Evolutionary conservation across 2,888 invertebrate species (phyloP).

Genomic region (Drosophila quinaria): DNA sequence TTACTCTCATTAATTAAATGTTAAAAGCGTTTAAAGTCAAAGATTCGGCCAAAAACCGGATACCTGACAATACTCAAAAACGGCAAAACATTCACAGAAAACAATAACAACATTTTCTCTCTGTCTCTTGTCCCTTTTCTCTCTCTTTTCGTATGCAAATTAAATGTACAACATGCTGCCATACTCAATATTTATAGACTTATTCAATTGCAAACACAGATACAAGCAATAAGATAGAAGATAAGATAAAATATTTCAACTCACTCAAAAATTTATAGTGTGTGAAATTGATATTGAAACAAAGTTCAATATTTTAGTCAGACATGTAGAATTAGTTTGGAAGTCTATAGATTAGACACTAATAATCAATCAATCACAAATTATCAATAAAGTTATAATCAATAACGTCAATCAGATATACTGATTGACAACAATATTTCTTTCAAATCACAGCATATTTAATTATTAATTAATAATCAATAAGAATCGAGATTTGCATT

Average conservation of each 20-base stretch:
- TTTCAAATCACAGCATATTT: too few relatives aligned
- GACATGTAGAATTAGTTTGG: too few relatives aligned
- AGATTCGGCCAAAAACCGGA: slow-evolving; percentile 14
- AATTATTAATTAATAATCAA: too few relatives aligned
- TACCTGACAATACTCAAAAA: slow-evolving; percentile 10
- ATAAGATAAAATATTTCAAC: neutral
- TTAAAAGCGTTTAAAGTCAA: slow-evolving; percentile 1
- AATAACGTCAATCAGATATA: too few relatives aligned
- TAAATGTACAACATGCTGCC: slow-evolving; percentile 7
- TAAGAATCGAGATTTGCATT: neutral
- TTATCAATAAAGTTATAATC: too few relatives aligned
- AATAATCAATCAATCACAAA: too few relatives aligned
- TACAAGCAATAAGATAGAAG: neutral
- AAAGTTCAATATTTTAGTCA: neutral
- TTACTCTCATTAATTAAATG: slow-evolving; percentile 11
- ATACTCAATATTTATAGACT: slow-evolving; percentile 8
- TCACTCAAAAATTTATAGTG: neutral
- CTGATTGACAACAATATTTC: too few relatives aligned
- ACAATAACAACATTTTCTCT: slow-evolving; percentile 11
- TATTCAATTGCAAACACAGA: slow-evolving; percentile 9
- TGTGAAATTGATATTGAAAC: neutral
- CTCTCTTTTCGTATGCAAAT: neutral
- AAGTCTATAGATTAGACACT: too few relatives aligned
- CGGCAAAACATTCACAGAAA: slow-evolving; percentile 4
- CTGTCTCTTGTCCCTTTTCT: neutral